Evolutionary conservation across 2,113 vertebrate genomes (phyloP).

Genomic region (Setophaga kirtlandii): DNA sequence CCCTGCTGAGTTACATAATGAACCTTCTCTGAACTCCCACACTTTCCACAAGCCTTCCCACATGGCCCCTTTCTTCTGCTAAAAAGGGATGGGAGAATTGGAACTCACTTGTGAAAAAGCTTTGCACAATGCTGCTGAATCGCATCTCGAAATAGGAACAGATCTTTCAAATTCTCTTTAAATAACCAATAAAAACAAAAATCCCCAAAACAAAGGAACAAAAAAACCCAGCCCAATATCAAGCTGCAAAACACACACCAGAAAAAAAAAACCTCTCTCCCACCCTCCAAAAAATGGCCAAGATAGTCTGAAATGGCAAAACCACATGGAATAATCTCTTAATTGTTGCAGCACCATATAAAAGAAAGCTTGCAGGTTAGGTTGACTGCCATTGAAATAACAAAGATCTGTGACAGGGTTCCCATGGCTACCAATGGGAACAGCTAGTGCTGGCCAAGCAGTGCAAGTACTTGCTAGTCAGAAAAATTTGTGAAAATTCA

Average conservation of each 20-base stretch:
- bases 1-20: slow-evolving; percentile 36
- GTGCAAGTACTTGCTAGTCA: neutral
- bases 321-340: neutral
- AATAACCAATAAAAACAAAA: neutral
- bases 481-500: neutral
- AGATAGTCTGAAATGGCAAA: neutral
- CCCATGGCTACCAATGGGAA: neutral
- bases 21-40: slow-evolving; percentile 40
- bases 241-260: neutral
- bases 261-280: accelerated
- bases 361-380: neutral
- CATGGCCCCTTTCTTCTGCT: slow-evolving; percentile 28
- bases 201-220: no score
- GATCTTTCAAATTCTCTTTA: neutral
- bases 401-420: neutral
- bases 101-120: neutral
- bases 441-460: neutral
- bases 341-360: neutral
- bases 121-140: neutral
- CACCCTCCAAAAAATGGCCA: accelerated
- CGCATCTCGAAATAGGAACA: neutral
- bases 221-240: neutral
- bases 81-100: slow-evolving; percentile 10
- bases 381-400: neutral
- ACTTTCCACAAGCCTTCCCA: slow-evolving; percentile 41